Evolutionary conservation across 2,113 vertebrate genomes (phyloP).

Genomic region (Cacatua alba): DNA sequence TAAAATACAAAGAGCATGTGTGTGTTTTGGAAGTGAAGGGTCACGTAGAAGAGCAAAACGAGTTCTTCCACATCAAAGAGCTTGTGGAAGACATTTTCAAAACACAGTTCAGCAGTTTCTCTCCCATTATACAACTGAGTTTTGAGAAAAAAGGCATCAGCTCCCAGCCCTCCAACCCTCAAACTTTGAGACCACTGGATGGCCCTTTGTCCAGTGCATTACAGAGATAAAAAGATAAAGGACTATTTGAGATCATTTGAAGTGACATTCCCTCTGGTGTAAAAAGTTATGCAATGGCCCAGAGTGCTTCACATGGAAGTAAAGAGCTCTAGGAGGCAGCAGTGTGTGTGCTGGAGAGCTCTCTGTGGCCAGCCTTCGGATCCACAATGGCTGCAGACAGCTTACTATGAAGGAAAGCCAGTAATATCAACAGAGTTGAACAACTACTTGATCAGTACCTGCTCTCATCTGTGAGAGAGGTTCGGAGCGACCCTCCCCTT

Average conservation of each 20-base stretch:
- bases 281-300: neutral
- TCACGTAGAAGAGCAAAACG: neutral
- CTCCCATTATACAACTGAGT: neutral
- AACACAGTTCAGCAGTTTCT: neutral
- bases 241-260: neutral
- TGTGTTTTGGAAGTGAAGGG: slow-evolving; percentile 3
- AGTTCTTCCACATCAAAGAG: slow-evolving; percentile 2
- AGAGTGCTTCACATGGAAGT: neutral
- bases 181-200: neutral
- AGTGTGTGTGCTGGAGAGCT: neutral
- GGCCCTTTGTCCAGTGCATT: neutral
- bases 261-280: neutral
- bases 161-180: neutral
- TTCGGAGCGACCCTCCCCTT: neutral
- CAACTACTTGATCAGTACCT: neutral
- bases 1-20: neutral
- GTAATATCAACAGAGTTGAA: neutral
- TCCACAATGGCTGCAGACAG: neutral
- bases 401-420: neutral
- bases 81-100: slow-evolving; percentile 8
- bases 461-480: neutral
- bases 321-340: neutral
- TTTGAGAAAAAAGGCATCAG: neutral
- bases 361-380: neutral
- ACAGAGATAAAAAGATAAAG: neutral